Percentiles rank a stretch among this genome's conserved stretches.
phyloP scores from a whole-genome alignment of 1,140 invertebrate genomes.

The Nymphalis io region DNA sequence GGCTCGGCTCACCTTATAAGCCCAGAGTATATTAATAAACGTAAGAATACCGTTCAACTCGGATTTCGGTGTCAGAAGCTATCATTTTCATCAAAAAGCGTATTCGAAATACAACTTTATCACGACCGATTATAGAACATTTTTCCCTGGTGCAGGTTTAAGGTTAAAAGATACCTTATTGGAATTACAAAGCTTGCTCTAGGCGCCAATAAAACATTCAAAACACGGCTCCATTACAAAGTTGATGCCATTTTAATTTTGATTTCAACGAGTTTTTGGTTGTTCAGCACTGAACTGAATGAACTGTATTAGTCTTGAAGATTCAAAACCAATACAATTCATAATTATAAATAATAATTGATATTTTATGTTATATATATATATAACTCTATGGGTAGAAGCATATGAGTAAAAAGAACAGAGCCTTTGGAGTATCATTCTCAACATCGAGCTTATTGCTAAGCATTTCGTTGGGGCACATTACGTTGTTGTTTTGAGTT shows the following conservation, averaged over 20 bases:
- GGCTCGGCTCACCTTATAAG: slow-evolving; percentile 34
- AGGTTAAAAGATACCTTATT: slow-evolving; percentile 48
- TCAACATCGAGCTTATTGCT: too few relatives aligned
- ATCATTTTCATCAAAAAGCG: slow-evolving; percentile 14
- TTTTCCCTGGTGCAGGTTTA: slow-evolving; percentile 19
- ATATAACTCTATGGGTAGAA: too few relatives aligned
- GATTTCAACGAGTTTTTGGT: slow-evolving; percentile 28
- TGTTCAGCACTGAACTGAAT: slow-evolving; percentile 2
- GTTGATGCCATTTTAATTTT: slow-evolving; percentile 40
- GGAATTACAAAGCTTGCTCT: slow-evolving; percentile 55
- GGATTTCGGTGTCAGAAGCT: slow-evolving; percentile 32
- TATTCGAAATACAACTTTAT: slow-evolving; percentile 26
- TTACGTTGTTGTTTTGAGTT: too few relatives aligned
- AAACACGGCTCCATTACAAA: slow-evolving; percentile 49
- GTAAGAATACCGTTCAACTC: slow-evolving; percentile 35
- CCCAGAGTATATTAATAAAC: slow-evolving; percentile 42
- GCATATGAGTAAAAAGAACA: too few relatives aligned
- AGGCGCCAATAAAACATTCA: slow-evolving; percentile 61
- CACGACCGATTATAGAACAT: background rate
- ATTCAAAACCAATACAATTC: too few relatives aligned
- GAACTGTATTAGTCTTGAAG: background rate
- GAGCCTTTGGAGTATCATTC: too few relatives aligned
- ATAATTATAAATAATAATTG: too few relatives aligned
- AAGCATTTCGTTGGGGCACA: too few relatives aligned
- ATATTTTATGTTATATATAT: too few relatives aligned